Base-by-base conservation (phyloP, 2,797 vertebrate genomes). In the Tapera naevia region DNA sequence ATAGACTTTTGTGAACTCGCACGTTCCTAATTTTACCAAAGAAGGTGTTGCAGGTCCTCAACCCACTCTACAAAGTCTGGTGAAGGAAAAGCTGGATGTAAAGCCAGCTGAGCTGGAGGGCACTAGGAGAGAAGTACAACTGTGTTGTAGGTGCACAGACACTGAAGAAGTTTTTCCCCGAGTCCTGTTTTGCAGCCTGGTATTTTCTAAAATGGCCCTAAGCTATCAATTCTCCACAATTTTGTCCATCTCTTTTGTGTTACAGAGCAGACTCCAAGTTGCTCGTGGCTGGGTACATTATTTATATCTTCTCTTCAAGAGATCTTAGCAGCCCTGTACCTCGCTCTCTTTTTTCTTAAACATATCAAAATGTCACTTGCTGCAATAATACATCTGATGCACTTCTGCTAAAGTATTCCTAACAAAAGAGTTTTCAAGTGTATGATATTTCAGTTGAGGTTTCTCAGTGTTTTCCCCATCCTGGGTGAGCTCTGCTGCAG, bases 91-190 rank as follows among this genome's bases (percentile, higher is more conserved):
- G 58, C 43, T 65, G 46, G 17, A 11, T 54, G 27, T 30, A 62
- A 43, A 88, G 73, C 22, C 48, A 41, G 51, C 43, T 43, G 23
- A 19, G 54, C 39, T 57, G 64, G 14, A 9, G 21, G 80, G 54
- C 27, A 28, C 0, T 0, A 75, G 22, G 32, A 66, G 30, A 21
- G 23, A 35, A 33, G 23, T 18, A 33, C 25, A 46, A 6, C 53
- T 28, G 3, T 32, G 10, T 35, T 56, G 16, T 0, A 3, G 56
- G 30, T 51, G 15, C 51, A 37, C 15, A 72, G 33, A 32, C 14
- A 7, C 22, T 12, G 51, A 27, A 43, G 51, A 62, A 76, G 43
- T 23, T 80, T 51, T 74, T 58, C 13, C 46, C 15, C 1, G 5
- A 56, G 43, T 56, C 27, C 35, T 58, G 11, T 25, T 74, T 66